Percentiles rank a stretch among this genome's conserved stretches.
phyloP scores from a whole-genome alignment of 2,888 invertebrate genomes.

The Leptinotarsa haldemani region DNA sequence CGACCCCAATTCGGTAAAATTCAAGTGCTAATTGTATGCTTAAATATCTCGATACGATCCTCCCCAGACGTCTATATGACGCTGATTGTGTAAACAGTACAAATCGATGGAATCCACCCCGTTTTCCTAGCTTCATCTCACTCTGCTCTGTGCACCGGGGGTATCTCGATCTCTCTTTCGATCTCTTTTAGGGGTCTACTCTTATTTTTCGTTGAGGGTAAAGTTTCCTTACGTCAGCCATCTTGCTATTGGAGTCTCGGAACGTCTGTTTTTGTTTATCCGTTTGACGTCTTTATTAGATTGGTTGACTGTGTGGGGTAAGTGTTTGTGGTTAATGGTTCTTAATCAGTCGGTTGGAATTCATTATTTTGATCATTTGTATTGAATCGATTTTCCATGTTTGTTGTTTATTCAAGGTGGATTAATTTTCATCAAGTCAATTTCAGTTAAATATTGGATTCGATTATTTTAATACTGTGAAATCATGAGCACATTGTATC shows the following conservation, averaged over 20 bases:
- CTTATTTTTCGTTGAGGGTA: conserved; percentile 24
- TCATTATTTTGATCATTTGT: neutral
- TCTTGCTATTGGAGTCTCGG: conserved; percentile 55
- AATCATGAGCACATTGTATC: too few species aligned
- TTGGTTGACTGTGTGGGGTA: conserved; percentile 25
- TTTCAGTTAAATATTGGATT: neutral
- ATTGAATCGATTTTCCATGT: neutral
- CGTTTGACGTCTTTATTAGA: conserved; percentile 42
- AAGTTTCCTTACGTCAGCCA: conserved; percentile 55
- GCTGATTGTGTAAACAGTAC: conserved; percentile 58
- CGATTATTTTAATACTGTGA: neutral
- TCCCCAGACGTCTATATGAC: conserved; percentile 64
- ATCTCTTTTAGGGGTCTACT: conserved; percentile 28
- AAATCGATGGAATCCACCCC: conserved; percentile 61
- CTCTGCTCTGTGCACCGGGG: conserved; percentile 32
- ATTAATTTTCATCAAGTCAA: neutral
- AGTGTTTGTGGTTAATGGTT: conserved; percentile 1
- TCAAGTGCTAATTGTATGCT: conserved; percentile 55
- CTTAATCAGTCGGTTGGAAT: conserved; percentile 26
- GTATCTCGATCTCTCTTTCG: conserved; percentile 41
- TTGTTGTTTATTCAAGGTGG: neutral
- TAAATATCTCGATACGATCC: neutral
- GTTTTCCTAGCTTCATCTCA: conserved; percentile 47
- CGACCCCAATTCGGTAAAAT: conserved; percentile 38
- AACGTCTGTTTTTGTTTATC: conserved; percentile 44